Percentiles rank a stretch among this genome's conserved stretches.
phyloP scores from a whole-genome alignment of 2,797 vertebrate genomes.

The Cercopithecus diana region DNA sequence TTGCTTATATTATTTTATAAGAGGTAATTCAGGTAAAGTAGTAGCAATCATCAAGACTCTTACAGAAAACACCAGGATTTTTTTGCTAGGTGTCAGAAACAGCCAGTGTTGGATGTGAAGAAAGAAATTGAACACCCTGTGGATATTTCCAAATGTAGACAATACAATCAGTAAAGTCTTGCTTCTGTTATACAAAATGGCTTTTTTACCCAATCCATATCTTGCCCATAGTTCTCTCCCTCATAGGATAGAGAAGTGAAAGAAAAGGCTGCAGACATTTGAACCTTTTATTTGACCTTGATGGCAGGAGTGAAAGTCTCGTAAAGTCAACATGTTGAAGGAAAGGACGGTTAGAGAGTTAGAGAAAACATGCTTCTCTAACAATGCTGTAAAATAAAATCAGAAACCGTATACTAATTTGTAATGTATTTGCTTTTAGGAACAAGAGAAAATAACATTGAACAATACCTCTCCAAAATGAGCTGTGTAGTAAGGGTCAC shows the following conservation, averaged over 20 bases:
- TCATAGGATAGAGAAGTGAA: neutral
- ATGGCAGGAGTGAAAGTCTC: neutral
- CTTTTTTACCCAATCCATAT: neutral
- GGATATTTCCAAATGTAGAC: slow-evolving; percentile 14
- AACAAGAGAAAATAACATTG: neutral
- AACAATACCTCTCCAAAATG: neutral
- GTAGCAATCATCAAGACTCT: slow-evolving; percentile 59
- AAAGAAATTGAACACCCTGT: neutral
- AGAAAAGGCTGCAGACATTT: neutral
- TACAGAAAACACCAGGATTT: slow-evolving; percentile 55
- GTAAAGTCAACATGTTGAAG: neutral
- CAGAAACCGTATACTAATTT: neutral
- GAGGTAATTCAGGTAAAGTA: slow-evolving; percentile 38
- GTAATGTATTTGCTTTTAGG: neutral
- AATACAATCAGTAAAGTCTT: neutral
- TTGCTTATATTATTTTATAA: slow-evolving; percentile 53
- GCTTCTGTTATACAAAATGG: neutral
- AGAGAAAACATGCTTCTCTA: neutral
- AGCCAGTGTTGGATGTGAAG: neutral
- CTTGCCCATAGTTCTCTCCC: neutral
- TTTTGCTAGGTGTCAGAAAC: neutral
- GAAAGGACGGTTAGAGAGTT: neutral
- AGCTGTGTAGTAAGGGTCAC: neutral
- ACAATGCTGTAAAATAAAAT: neutral
- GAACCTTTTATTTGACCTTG: neutral